Base-by-base conservation (phyloP, 2,797 vertebrate species). In the Sebastes iracundus region DNA sequence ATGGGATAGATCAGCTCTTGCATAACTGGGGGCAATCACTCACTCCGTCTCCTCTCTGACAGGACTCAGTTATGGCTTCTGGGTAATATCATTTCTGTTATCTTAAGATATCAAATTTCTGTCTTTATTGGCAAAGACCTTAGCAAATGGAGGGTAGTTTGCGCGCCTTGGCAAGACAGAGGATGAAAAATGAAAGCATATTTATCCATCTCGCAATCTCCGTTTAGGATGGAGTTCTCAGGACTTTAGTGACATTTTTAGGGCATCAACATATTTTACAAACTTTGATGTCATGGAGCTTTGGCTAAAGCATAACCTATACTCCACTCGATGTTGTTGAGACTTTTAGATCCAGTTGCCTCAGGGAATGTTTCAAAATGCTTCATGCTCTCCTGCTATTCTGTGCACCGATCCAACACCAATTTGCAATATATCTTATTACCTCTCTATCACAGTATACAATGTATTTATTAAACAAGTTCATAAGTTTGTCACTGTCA, bases 91-190 rank as follows among this genome's bases (percentile, higher is more conserved):
- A 95, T 95, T 96, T 92, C 93, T 92, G 94, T 96, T 96, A 96
- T 96, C 96, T 95, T 95, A 93, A 93, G 92, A 93, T 95, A 95
- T 96, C 95, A 96, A 92, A 95, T 96, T 94, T 94, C 93, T 91
- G 87, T 92, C 92, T 95, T 93, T 96, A 95, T 96, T 96, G 94
- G 94, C 92, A 93, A 92, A 94, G 90, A 92, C 93, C 88, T 89
- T 80, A 75, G 88, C 83, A 88, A 91, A 92, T 86, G 86, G 82
- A 85, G 82, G 73, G 80, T 81, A 83, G 77, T 89, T 92, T 77
- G 88, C 83, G 76, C 32, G 27, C 80, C 82, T 87, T 77, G 55
- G 82, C 71, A 81, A 80, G 88, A 88, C 82, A 88, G 81, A 73
- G 74, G 62, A 89, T 88, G 80, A 92, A 87, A 93, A 92, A 92